phyloP scores from a whole-genome alignment of 2,888 invertebrate genomes.

The Philaethria dido region DNA sequence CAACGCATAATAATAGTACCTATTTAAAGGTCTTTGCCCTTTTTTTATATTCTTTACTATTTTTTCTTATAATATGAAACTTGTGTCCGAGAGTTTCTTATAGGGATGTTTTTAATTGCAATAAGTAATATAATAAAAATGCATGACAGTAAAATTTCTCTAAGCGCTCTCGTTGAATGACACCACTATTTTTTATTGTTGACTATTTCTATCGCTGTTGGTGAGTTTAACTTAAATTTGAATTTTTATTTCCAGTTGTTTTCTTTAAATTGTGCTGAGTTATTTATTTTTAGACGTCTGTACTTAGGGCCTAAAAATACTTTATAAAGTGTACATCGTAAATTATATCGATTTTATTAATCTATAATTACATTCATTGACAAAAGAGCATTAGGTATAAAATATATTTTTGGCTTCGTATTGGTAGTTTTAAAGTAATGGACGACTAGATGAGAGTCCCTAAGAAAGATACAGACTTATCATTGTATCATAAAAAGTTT shows the following conservation, averaged over 20 bases:
- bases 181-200: conserved; percentile 58
- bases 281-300: conserved; percentile 60
- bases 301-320: conserved; percentile 75
- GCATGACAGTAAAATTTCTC: conserved; percentile 40
- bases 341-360: conserved; percentile 45
- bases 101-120: conserved; percentile 49
- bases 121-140: conserved; percentile 46
- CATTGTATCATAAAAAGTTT: conserved; percentile 57
- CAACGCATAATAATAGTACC: conserved; percentile 29
- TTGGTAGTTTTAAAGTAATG: conserved; percentile 59
- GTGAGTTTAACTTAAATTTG: conserved; percentile 51
- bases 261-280: conserved; percentile 57
- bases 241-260: conserved; percentile 56
- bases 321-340: conserved; percentile 52
- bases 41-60: conserved; percentile 42
- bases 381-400: conserved; percentile 60
- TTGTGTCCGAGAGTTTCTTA: conserved; percentile 50
- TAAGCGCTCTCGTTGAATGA: conserved; percentile 50
- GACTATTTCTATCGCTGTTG: conserved; percentile 49
- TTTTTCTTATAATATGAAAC: conserved; percentile 55
- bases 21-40: conserved; percentile 48
- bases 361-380: conserved; percentile 24
- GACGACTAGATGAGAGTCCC: conserved; percentile 35
- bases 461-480: conserved; percentile 47
- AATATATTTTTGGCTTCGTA: conserved; percentile 74